Evolutionary conservation across 2,888 invertebrate species (phyloP), one percentile per base, ranked within the genome.

Genomic region (Taphrorychus bicolor): DNA sequence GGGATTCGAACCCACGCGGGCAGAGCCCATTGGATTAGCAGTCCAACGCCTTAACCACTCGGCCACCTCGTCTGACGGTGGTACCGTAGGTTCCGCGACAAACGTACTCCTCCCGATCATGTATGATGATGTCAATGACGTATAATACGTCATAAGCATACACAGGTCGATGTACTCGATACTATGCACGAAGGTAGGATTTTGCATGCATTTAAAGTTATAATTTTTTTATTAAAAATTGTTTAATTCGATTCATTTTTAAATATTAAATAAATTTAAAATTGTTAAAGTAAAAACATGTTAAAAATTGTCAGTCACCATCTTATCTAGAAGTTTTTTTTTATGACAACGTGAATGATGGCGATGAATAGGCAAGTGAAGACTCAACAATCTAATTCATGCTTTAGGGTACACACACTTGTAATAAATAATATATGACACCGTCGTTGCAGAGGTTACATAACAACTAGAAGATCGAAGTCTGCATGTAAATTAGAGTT

Each of bases 41-140:
- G 86, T 86, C 86, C 85, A 86, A 85, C 86, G 85, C 86, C 86
- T 86, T 86, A 86, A 86, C 86, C 86, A 85, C 86, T 86, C 86
- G 86, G 86, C 85, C 86, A 86, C 85, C 85, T 85, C 85, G 84
- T 85, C 85, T 45, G 40, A 23, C 21, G 42, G 45, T 16, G 14
- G 45, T 7, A 45, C 18, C 18, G 16, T 45, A n/a, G 45, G 18
- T 45, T 45, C 18, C 45, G 7, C 18, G 45, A 45, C 14, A 18
- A 45, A n/a, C 9, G 11, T 32, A 32, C 32, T 32, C 32, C 7
- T 32, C 32, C 9, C 32, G 11, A 32, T 32, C 32, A 32, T 32
- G 5, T 7, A 7, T 32, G 32, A 32, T 32, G 32, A 32, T n/a
- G n/a, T n/a, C n/a, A n/a, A n/a, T n/a, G n/a, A n/a, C n/a, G n/a